A percentile compares a stretch with the other conserved stretches of the same genome.
Evolutionary conservation across 2,113 vertebrate genomes (phyloP).

Genomic region (Panurus biarmicus): DNA sequence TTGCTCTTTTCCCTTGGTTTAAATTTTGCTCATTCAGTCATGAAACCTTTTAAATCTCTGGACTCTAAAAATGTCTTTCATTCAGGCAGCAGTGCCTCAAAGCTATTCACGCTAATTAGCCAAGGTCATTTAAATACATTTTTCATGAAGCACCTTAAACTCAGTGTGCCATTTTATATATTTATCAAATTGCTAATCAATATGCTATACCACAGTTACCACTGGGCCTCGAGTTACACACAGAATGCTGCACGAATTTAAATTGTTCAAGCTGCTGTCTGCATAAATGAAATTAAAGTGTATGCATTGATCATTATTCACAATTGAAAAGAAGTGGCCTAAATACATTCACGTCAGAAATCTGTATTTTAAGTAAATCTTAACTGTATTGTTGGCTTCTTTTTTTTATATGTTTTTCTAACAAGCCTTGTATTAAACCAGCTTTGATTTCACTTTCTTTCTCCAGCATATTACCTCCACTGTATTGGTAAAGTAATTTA

Average conservation of each 20-base stretch:
- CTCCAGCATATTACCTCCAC: slow-evolving; percentile 70
- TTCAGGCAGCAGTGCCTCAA: slow-evolving; percentile 49
- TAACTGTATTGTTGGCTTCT: slow-evolving; percentile 27
- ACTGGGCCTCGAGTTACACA: slow-evolving; percentile 53
- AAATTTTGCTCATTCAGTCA: slow-evolving; percentile 40
- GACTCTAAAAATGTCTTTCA: slow-evolving; percentile 39
- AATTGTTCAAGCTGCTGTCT: slow-evolving; percentile 62
- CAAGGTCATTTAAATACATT: slow-evolving; percentile 78
- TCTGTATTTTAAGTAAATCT: slow-evolving; percentile 59
- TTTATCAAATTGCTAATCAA: slow-evolving; percentile 81
- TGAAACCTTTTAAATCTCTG: slow-evolving; percentile 58
- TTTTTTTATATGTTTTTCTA: slow-evolving; percentile 33
- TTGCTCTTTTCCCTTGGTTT: slow-evolving; percentile 40
- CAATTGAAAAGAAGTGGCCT: slow-evolving; percentile 12
- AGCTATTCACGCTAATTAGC: slow-evolving; percentile 68
- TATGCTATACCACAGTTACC: slow-evolving; percentile 70
- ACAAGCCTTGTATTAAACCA: slow-evolving; percentile 68
- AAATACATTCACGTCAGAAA: slow-evolving; percentile 28
- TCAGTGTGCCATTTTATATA: slow-evolving; percentile 68
- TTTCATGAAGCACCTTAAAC: slow-evolving; percentile 73
- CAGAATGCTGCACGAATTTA: slow-evolving; percentile 66
- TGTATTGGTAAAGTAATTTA: slow-evolving; percentile 80
- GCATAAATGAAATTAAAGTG: slow-evolving; percentile 63
- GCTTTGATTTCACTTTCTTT: slow-evolving; percentile 76
- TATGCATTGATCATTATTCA: slow-evolving; percentile 46